Conservation (phyloP, 2,113 vertebrate genomes). For the Lagenorhynchus albirostris region DNA sequence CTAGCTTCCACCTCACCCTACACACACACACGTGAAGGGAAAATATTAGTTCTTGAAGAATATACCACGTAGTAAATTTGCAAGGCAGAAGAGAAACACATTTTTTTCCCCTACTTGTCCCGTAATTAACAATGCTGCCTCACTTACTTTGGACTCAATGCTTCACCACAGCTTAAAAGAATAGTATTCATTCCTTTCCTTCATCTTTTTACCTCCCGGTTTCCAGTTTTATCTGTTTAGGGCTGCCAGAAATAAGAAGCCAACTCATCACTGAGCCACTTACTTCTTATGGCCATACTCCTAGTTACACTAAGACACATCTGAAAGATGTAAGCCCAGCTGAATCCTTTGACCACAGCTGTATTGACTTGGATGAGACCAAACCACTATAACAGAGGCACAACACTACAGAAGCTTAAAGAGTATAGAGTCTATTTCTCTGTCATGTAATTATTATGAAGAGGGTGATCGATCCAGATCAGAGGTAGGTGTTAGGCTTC, state of each 20-base stretch:
- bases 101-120: neutral
- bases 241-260: neutral
- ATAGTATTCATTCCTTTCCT: neutral
- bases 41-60: neutral
- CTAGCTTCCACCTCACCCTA: neutral
- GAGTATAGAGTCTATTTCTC: neutral
- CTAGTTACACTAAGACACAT: neutral
- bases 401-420: neutral
- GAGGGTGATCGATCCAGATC: neutral
- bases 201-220: neutral
- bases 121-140: neutral
- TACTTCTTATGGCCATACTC: neutral
- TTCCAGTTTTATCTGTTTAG: neutral
- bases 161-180: neutral
- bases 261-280: neutral
- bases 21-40: neutral
- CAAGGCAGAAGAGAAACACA: neutral
- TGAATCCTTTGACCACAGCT: neutral
- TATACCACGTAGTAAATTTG: neutral
- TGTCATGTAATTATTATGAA: neutral
- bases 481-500: neutral
- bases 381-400: neutral
- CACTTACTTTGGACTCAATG: neutral
- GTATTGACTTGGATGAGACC: neutral
- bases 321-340: neutral